Base-by-base conservation (phyloP, 1,140 invertebrate species). In the Drosophila serrata region DNA sequence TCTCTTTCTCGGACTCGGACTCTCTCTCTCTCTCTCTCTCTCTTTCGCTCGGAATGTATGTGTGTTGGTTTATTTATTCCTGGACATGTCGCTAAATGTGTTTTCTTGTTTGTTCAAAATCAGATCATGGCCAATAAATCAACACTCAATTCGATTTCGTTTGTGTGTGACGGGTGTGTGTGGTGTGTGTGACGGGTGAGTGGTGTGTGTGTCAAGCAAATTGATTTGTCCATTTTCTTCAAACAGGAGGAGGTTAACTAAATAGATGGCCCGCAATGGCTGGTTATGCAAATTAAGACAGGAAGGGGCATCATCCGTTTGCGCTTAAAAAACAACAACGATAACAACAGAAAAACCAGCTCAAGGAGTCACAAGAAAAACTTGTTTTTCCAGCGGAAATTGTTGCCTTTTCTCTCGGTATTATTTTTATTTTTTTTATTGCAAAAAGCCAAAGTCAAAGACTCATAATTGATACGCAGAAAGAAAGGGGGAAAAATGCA, bases 121-220 rank as follows among this genome's bases (percentile, higher is more conserved):
- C 82, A 86, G 82, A 86, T 86, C 82, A 86, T 88, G 79, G 82
- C 70, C 82, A 87, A 86, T 88, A 86, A 86, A 86, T 86, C 82
- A 86, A 86, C 79, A 86, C 82, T 82, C 82, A 79, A 85, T 85
- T 86, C 78, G 82, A 85, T 84, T 86, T 78, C 27, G 48, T 68
- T 24, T 56, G 43, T 48, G 55, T 57, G 64, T 46, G 61, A 43
- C 22, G 43, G 13, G 15, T 33, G 40, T n/a, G 17, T 29, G 19
- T n/a, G 55, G 15, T 70, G 39, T 51, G 17, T 49, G 13, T 17
- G 40, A 33, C 39, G 15, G 42, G 59, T 40, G 43, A 13, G 9
- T 13, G 13, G 22, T 49, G 46, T 49, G 46, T 49, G 61, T 72
- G 40, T 60, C 40, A 57, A 49, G 55, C 74, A 77, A 77, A 77